Conservation (phyloP, 2,888 invertebrate species). For the Zelleria hepariella region DNA sequence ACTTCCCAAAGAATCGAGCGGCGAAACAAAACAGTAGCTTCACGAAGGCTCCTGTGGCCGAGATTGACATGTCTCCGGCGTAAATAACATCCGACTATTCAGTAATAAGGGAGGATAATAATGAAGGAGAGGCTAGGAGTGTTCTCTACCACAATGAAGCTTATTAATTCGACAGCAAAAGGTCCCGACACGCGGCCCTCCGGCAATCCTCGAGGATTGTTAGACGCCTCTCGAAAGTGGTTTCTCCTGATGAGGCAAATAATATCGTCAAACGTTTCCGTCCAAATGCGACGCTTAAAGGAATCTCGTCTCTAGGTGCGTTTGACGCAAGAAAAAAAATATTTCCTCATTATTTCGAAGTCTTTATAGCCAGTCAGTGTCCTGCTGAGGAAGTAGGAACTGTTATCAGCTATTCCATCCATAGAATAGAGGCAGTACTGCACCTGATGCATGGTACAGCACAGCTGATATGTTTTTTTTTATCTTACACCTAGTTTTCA, state of each 20-base stretch:
- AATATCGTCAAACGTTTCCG: neutral
- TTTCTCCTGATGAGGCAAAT: neutral
- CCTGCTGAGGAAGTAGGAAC: neutral
- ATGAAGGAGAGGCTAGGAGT: neutral
- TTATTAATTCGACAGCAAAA: slow-evolving; percentile 10
- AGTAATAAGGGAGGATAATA: neutral
- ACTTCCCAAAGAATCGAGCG: neutral
- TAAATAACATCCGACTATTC: neutral
- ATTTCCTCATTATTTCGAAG: neutral
- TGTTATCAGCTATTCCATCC: too few species aligned
- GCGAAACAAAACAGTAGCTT: neutral
- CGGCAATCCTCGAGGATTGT: neutral
- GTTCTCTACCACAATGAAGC: slow-evolving; percentile 4
- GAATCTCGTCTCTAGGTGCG: neutral
- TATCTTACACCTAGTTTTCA: too few species aligned
- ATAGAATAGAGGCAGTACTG: too few species aligned
- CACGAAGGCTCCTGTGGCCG: neutral
- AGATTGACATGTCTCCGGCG: neutral
- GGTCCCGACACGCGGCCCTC: slow-evolving; percentile 7
- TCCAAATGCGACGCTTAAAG: neutral
- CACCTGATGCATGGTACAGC: too few species aligned
- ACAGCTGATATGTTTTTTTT: too few species aligned
- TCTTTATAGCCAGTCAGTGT: neutral
- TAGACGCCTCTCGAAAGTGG: neutral
- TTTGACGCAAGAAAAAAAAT: neutral